Evolutionary conservation across 2,797 vertebrate species (phyloP).

Genomic region (Sternarchorhynchus goeldii): DNA sequence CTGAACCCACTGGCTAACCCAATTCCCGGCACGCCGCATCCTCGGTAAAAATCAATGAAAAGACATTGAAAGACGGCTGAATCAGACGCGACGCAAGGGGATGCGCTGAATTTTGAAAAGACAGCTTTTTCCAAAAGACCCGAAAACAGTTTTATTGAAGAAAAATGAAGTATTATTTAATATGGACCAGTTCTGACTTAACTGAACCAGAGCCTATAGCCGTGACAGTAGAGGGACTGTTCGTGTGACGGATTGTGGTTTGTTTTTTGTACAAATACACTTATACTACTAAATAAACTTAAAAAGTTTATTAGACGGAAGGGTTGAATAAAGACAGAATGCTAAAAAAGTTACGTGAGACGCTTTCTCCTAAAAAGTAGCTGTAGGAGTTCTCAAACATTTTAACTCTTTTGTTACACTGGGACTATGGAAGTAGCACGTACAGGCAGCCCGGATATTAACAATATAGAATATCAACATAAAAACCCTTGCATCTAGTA

Average conservation of each 20-base stretch:
- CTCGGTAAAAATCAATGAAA: conserved; percentile 79
- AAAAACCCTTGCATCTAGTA: too few species aligned
- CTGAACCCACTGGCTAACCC: conserved; percentile 90
- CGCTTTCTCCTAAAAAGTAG: conserved; percentile 36
- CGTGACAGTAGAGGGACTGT: conserved; percentile 67
- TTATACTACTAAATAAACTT: conserved; percentile 83
- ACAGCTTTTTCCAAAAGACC: conserved; percentile 71
- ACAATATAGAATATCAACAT: too few species aligned
- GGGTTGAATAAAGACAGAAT: conserved; percentile 77
- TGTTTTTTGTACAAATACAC: conserved; percentile 83
- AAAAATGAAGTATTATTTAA: conserved; percentile 78
- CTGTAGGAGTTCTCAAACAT: background rate
- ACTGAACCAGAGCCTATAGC: conserved; percentile 55
- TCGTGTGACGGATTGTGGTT: conserved; percentile 77
- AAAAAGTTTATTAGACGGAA: conserved; percentile 83
- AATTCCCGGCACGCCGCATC: conserved; percentile 87
- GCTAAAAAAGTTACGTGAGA: conserved; percentile 31
- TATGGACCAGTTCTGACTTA: conserved; percentile 64
- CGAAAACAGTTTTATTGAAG: conserved; percentile 71
- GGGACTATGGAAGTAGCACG: too few species aligned
- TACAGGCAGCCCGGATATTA: too few species aligned
- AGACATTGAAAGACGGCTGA: conserved; percentile 61
- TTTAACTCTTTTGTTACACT: too few species aligned
- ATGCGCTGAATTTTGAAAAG: conserved; percentile 74
- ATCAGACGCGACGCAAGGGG: conserved; percentile 69